Evolutionary conservation across 2,888 invertebrate species (phyloP), one percentile per base, ranked within the genome.

Genomic region (Meandrusa payeni): DNA sequence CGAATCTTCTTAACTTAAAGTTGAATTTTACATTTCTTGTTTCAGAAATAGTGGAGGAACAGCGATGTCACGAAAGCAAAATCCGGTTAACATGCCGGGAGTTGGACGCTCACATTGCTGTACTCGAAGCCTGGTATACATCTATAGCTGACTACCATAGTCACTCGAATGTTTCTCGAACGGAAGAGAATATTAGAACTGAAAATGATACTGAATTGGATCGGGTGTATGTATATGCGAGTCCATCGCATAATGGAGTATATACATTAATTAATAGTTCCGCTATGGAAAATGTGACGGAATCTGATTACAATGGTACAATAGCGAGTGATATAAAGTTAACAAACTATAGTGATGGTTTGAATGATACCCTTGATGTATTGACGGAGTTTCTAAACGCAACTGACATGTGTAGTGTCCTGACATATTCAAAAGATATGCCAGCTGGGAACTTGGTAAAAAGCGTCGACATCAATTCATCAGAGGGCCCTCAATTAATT

Each of bases 11-110:
- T n/a, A n/a, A n/a, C n/a, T n/a, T n/a, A n/a, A n/a, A n/a, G n/a
- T n/a, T n/a, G n/a, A n/a, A n/a, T 15, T 15, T 15, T 15, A 15
- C 4, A 15, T 15, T 51, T 46, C 45, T 73, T 62, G 61, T 90
- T 90, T 4, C 89, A 92, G 92, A 92, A 88, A 89, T 91, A 55
- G 91, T 92, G 46, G 89, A 90, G 66, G 90, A 90, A 60, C 89
- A 88, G 59, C 89, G 89, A 60, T 91, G 91, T 61, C 85, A 90
- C 69, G 87, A 90, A 60, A 88, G 80, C 65, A 87, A 88, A 60
- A 88, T 92, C 60, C 85, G 90, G 10, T 74, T 92, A 29, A 92
- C 91, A 3, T 92, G 92, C 58, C 89, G 91, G 19, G 89, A 90
- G 46, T 69, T 92, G 51, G 89, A 90, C 67, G 88, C 91, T 2